A percentile compares a stretch with the other conserved stretches of the same genome.
Conservation (phyloP, 2,888 invertebrate genomes). For the Agrotis segetum region DNA sequence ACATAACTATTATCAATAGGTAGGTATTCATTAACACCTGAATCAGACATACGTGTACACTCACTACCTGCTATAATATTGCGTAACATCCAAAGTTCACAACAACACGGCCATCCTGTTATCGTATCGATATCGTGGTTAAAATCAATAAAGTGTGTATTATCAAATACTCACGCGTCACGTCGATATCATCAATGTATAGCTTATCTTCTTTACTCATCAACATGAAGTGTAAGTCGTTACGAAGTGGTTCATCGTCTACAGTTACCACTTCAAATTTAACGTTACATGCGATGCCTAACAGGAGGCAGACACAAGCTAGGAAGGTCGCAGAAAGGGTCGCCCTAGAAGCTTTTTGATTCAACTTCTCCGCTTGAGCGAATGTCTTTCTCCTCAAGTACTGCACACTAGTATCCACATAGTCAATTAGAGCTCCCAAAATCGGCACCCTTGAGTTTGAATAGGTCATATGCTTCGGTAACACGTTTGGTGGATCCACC, state of each 20-base stretch:
- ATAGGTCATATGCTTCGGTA: conserved; percentile 79
- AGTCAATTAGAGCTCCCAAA: conserved; percentile 83
- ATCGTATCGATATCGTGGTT: conserved; percentile 23
- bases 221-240: conserved; percentile 84
- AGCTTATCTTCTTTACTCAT: conserved; percentile 84
- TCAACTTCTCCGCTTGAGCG: conserved; percentile 75
- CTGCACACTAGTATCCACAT: conserved; percentile 78
- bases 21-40: conserved; percentile 1
- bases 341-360: conserved; percentile 70
- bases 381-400: conserved; percentile 77
- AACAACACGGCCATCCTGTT: conserved; percentile 37
- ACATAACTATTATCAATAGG: neutral
- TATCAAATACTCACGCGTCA: conserved; percentile 78
- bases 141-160: conserved; percentile 17
- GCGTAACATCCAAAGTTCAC: conserved; percentile 36
- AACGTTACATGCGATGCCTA: conserved; percentile 81
- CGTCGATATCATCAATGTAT: conserved; percentile 85
- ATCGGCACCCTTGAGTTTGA: conserved; percentile 80
- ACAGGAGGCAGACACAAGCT: conserved; percentile 75
- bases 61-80: conserved; percentile 10
- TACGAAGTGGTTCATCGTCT: conserved; percentile 75
- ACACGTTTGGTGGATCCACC: conserved; percentile 60
- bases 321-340: conserved; percentile 79
- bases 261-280: conserved; percentile 86
- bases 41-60: neutral